These are phyloP conservation scores for Corvus moneduloides DNA, from an alignment of 2,113 vertebrate genomes.

Conservation along the genomic window DNA sequence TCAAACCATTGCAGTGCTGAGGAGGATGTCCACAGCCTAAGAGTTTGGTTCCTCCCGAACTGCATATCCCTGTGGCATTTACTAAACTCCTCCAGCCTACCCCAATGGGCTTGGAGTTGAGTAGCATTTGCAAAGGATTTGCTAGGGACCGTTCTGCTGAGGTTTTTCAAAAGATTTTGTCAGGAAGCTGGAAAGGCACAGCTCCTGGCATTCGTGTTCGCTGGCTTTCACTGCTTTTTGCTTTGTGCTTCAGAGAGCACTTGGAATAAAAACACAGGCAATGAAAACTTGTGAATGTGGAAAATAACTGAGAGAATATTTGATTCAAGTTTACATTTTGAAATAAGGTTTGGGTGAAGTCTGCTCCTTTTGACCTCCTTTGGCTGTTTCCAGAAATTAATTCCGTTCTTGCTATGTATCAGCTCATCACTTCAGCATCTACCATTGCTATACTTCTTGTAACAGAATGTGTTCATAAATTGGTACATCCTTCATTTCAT, in stretches of 20 bases:
- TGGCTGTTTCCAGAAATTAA: not conserved
- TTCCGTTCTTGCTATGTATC: not conserved
- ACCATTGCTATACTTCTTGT: not conserved
- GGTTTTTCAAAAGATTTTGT: not conserved
- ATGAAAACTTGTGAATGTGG: not conserved
- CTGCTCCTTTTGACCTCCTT: not conserved
- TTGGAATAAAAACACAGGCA: not conserved
- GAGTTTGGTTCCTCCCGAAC: not conserved
- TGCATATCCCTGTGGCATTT: not conserved
- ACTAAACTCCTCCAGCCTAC: not conserved
- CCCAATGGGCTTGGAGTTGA: not conserved
- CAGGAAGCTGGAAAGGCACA: not conserved
- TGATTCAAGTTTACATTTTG: not conserved
- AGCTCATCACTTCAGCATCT: not conserved
- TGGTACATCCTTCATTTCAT: not conserved
- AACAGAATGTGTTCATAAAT: not conserved
- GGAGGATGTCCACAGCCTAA: not conserved
- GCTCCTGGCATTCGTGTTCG: not conserved
- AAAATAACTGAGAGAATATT: not conserved
- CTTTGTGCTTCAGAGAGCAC: not conserved
- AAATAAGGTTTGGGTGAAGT: not conserved
- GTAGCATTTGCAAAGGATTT: not conserved
- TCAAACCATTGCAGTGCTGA: not conserved
- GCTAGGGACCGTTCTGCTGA: not conserved
- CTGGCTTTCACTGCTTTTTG: not conserved